Evolutionary conservation across 2,888 invertebrate species (phyloP).

Genomic region (Stenolophus ochropezus): DNA sequence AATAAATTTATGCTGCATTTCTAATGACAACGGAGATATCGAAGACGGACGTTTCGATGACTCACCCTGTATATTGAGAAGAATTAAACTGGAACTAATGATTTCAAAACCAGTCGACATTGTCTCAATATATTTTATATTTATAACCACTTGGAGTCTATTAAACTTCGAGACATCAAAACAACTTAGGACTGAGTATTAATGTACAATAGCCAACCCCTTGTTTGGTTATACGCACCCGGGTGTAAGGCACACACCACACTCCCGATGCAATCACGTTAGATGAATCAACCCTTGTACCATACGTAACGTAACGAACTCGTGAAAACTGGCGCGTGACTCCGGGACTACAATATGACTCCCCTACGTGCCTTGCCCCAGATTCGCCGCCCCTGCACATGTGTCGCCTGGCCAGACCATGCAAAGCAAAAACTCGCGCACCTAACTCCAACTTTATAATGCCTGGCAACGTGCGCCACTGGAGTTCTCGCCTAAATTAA

Average conservation of each 20-base stretch:
- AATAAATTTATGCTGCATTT: no score
- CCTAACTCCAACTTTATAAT: constrained; percentile 4
- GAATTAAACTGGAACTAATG: no score
- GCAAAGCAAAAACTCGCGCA: neutral
- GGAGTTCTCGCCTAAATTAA: constrained; percentile 24
- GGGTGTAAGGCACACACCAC: constrained; percentile 3
- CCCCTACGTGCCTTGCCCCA: constrained; percentile 10
- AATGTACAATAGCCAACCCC: no score
- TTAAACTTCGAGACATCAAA: no score
- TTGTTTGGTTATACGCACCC: no score
- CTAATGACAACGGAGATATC: no score
- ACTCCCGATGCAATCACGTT: constrained; percentile 13
- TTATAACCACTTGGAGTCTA: no score
- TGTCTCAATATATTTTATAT: no score
- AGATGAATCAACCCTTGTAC: constrained; percentile 1
- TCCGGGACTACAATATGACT: constrained; percentile 13
- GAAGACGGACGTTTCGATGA: no score
- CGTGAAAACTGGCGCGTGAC: constrained; percentile 27
- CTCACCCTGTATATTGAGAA: no score
- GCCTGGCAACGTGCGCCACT: neutral
- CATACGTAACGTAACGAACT: constrained; percentile 19
- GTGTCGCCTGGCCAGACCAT: neutral
- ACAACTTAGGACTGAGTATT: no score
- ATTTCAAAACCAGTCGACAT: no score
- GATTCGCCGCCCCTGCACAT: constrained; percentile 4